Percentiles rank a stretch among this genome's conserved stretches.
phyloP scores from a whole-genome alignment of 2,797 vertebrate genomes.

The Eulemur albifrons region DNA sequence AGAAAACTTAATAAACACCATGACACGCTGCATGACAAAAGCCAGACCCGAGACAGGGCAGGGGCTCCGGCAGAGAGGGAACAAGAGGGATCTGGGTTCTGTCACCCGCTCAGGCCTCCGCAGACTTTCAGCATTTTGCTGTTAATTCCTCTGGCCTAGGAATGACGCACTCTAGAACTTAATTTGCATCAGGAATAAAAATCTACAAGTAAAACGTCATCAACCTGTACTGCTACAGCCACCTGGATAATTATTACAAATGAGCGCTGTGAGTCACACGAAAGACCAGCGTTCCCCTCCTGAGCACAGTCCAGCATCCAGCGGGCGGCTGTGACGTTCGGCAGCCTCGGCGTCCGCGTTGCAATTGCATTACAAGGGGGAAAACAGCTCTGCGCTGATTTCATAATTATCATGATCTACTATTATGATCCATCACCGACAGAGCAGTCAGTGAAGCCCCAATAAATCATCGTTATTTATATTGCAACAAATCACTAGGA shows the following conservation, averaged over 20 bases:
- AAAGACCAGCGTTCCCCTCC: slow-evolving; percentile 51
- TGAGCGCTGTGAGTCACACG: slow-evolving; percentile 53
- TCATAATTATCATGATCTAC: slow-evolving; percentile 85
- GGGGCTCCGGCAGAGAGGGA: not conserved
- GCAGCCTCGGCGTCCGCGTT: slow-evolving; percentile 62
- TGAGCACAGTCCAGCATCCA: slow-evolving; percentile 69
- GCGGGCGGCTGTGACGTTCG: slow-evolving; percentile 70
- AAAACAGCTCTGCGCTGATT: slow-evolving; percentile 78
- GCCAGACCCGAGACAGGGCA: slow-evolving; percentile 37
- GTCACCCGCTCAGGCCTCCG: slow-evolving; percentile 29
- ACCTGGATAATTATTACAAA: slow-evolving; percentile 72
- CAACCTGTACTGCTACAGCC: slow-evolving; percentile 54
- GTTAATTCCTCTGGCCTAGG: not conserved
- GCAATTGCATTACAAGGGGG: slow-evolving; percentile 81
- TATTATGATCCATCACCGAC: slow-evolving; percentile 84
- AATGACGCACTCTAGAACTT: slow-evolving; percentile 12
- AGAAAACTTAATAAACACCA: slow-evolving; percentile 69
- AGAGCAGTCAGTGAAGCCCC: slow-evolving; percentile 79
- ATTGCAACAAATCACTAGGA: slow-evolving; percentile 82
- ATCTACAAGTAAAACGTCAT: slow-evolving; percentile 67
- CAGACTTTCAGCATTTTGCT: not conserved
- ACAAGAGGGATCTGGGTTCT: slow-evolving; percentile 39
- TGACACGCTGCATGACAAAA: slow-evolving; percentile 41
- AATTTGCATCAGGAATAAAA: slow-evolving; percentile 65
- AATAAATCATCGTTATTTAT: slow-evolving; percentile 87